Base-by-base conservation (phyloP, 2,888 invertebrate genomes). In the Sarcophaga variegata region DNA sequence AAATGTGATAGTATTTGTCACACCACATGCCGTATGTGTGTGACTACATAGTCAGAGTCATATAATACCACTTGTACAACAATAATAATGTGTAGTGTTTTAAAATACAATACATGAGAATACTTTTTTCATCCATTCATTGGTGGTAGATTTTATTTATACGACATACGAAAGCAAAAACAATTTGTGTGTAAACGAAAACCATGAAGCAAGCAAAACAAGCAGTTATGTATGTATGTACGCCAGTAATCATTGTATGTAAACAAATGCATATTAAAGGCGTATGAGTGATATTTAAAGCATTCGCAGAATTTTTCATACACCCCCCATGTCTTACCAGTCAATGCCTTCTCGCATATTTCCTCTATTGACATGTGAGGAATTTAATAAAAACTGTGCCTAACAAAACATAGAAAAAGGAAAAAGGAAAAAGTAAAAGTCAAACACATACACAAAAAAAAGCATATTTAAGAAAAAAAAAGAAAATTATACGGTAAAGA, bases 371-470 rank as follows among this genome's bases (percentile, higher is more conserved):
- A 83, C 27, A 78, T 63, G 72, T 63, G n/a, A 67, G 78, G 78
- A 78, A 72, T 78, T 83, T 83, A 83, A 83, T 83, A 83, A 45
- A 76, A 77, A 25, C 62, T 62, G 22, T 62, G 49, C n/a, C 14
- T 17, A 75, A 72, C 22, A 49, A 27, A 37, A 17, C 54, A 54
- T 17, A 54, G 17, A 49, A 71, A 71, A 67, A 12, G 22, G 3
- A 45, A 11, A 72, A 69, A 72, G 45, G 11, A 80, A 80, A 45
- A 17, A 74, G 47, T 8, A 25, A 11, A n/a, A n/a, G 54, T 47
- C 12, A 20, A 66, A 60, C 0, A 62, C 4, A 83, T 27, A 45
- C 27, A 71, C 4, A 47, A 71, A 25, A 69, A 20, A 62, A 49
- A 45, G 1, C 8, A 37, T 8, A 37, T 37, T 8, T 37, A 47